These are phyloP conservation scores for Xenus cinereus DNA, from an alignment of 2,113 vertebrate genomes.

Conservation along the genomic window DNA sequence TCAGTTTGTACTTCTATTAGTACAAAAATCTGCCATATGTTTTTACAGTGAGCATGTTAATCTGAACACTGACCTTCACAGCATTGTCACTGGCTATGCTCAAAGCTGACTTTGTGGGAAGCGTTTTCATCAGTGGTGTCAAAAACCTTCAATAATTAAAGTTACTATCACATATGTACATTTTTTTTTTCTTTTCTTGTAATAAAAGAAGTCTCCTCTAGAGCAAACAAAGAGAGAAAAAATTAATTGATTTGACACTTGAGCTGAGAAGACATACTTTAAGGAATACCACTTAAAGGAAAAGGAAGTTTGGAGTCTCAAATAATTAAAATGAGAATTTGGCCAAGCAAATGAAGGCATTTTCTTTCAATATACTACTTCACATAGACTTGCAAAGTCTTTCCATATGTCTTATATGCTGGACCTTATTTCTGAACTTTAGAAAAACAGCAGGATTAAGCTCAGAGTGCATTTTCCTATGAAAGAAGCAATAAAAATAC, in stretches of 20 bases:
- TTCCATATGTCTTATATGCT: neutral
- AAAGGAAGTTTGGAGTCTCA: constrained; percentile 37
- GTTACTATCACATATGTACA: constrained; percentile 48
- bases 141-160: constrained; percentile 73
- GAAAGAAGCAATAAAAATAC: neutral
- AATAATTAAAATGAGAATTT: constrained; percentile 54
- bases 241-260: constrained; percentile 72
- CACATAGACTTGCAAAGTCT: neutral
- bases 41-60: constrained; percentile 28
- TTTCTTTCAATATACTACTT: neutral
- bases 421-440: neutral
- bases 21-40: neutral
- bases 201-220: constrained; percentile 70
- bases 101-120: constrained; percentile 59
- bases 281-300: constrained; percentile 55
- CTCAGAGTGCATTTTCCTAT: neutral
- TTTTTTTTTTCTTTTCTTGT: constrained; percentile 53
- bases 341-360: neutral
- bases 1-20: neutral
- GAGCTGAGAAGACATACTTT: constrained; percentile 60
- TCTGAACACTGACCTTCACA: constrained; percentile 63
- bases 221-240: constrained; percentile 71
- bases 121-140: constrained; percentile 39
- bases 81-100: constrained; percentile 24
- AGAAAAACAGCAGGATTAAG: neutral